A percentile compares a stretch with the other conserved stretches of the same genome.
Conservation (phyloP, 1,140 invertebrate species). For the Frieseomelitta varia region DNA sequence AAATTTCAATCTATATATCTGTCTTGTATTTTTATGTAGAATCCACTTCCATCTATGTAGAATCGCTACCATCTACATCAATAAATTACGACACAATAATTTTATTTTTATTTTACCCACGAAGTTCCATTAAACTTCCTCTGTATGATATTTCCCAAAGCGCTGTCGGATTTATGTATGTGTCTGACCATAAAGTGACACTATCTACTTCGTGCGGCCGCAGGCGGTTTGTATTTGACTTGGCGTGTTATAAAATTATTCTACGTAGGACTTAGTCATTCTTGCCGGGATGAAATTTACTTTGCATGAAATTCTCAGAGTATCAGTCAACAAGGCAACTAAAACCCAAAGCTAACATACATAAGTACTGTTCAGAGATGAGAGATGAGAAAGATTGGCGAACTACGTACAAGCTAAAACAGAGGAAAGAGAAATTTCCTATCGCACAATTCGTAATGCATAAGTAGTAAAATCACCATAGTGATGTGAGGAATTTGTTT, state of each 20-base stretch:
- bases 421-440: no score
- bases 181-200: background rate
- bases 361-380: background rate
- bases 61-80: background rate
- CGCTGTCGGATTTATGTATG: no score
- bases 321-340: no score
- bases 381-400: background rate
- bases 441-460: no score
- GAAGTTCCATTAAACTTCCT: background rate
- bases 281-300: background rate
- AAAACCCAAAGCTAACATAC: background rate
- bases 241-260: background rate
- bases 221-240: background rate
- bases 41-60: no score
- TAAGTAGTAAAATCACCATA: no score
- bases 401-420: no score
- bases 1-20: background rate
- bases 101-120: background rate
- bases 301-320: background rate
- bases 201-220: background rate
- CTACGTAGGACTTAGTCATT: background rate
- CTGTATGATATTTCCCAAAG: background rate
- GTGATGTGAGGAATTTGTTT: no score
- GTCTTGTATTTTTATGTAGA: no score
- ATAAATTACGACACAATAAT: background rate